phyloP scores from a whole-genome alignment of 2,113 vertebrate genomes.

The Excalfactoria chinensis region DNA sequence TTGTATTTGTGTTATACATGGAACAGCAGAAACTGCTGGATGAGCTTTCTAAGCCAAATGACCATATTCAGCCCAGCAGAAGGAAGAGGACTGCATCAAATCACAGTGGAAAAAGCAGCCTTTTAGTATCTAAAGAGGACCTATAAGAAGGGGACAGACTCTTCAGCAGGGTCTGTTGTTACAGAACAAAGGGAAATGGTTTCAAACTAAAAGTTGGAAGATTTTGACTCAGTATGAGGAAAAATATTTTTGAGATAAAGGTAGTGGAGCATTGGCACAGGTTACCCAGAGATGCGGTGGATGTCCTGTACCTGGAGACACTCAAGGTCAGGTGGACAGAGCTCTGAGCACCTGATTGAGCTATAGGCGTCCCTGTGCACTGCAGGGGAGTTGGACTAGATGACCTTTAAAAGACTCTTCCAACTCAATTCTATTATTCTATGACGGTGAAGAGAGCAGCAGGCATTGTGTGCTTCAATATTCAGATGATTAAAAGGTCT shows the following conservation, averaged over 20 bases:
- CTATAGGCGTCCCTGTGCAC: too few species aligned
- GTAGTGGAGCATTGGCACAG: too few species aligned
- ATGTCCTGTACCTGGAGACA: too few species aligned
- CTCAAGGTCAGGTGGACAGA: too few species aligned
- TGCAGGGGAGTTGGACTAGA: too few species aligned
- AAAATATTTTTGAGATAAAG: too few species aligned
- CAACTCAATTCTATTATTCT: too few species aligned
- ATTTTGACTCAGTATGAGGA: background rate
- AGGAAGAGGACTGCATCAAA: background rate
- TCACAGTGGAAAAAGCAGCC: background rate
- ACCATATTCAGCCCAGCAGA: conserved; percentile 3
- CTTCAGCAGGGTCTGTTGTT: background rate
- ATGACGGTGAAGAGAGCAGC: background rate
- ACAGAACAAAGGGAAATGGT: background rate
- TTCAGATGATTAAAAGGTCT: background rate
- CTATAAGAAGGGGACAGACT: background rate
- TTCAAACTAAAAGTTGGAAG: background rate
- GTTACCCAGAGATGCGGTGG: too few species aligned
- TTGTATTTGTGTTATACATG: background rate
- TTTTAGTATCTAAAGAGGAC: too few species aligned
- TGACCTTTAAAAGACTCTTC: too few species aligned
- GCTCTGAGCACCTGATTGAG: too few species aligned
- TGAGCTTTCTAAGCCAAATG: background rate
- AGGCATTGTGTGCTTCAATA: too few species aligned
- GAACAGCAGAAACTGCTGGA: background rate